These are phyloP conservation scores for Oreochromis spilurus DNA, from an alignment of 2,113 vertebrate species.

Conservation along the genomic window DNA sequence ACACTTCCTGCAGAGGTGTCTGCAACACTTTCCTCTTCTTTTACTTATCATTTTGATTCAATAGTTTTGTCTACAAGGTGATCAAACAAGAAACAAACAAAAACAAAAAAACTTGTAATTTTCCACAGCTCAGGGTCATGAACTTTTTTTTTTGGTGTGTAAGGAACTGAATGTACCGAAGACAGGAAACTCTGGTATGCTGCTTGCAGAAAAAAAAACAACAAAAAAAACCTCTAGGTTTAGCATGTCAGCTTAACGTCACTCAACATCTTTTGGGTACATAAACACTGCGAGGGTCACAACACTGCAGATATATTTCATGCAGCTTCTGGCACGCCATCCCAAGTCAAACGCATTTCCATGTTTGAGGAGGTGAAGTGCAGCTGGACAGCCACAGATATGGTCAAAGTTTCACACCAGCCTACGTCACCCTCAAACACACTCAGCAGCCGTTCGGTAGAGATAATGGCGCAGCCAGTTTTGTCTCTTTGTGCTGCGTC, in stretches of 20 bases:
- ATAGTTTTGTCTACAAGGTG: not conserved
- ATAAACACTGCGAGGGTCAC: not conserved
- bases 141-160: not conserved
- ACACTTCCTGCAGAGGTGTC: not conserved
- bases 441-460: not conserved
- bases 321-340: not conserved
- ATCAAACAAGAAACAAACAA: not conserved
- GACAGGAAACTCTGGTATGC: not conserved
- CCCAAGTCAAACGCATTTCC: not conserved
- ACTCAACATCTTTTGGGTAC: not conserved
- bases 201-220: not conserved
- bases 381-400: fast-evolving
- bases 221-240: not conserved
- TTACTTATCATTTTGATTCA: not conserved
- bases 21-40: not conserved
- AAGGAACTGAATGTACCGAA: not conserved
- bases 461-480: not conserved
- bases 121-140: not conserved
- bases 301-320: not conserved
- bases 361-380: not conserved
- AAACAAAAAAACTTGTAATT: fast-evolving
- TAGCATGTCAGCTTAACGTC: not conserved
- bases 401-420: not conserved
- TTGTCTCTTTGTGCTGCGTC: not conserved
- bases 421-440: not conserved